Evolutionary conservation across 2,888 invertebrate genomes (phyloP).

Genomic region (Megaustenia siamemsis): DNA sequence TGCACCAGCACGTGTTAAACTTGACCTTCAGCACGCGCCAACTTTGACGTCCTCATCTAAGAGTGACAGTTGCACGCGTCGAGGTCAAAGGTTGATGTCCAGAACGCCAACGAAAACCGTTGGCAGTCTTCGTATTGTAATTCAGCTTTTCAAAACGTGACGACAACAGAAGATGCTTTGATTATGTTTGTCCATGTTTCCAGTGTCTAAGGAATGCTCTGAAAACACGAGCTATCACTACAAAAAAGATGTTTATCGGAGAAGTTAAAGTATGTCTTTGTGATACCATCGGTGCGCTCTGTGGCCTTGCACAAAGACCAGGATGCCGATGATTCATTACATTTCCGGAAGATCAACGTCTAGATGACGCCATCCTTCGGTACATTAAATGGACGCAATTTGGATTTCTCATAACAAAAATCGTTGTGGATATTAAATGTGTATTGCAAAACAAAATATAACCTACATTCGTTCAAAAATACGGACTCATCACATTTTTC

Average conservation of each 20-base stretch:
- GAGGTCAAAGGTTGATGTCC: constrained; percentile 20
- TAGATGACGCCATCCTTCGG: too few species aligned
- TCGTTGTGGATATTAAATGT: too few species aligned
- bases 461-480: too few species aligned
- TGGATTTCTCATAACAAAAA: too few species aligned
- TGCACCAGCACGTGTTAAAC: constrained; percentile 50
- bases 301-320: too few species aligned
- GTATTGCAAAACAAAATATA: too few species aligned
- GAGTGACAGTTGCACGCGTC: constrained; percentile 44
- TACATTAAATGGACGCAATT: too few species aligned
- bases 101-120: constrained; percentile 18
- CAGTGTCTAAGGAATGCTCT: constrained; percentile 14
- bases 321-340: too few species aligned
- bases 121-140: constrained; percentile 41
- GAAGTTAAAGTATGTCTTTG: not conserved
- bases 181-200: constrained; percentile 33
- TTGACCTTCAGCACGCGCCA: constrained; percentile 39
- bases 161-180: constrained; percentile 31
- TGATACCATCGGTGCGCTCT: not conserved
- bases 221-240: constrained; percentile 27
- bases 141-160: constrained; percentile 16
- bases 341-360: too few species aligned
- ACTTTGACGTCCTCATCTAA: constrained; percentile 38
- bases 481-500: too few species aligned
- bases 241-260: not conserved